phyloP scores from a whole-genome alignment of 2,888 invertebrate species.

The Drosophila multiciliata region DNA sequence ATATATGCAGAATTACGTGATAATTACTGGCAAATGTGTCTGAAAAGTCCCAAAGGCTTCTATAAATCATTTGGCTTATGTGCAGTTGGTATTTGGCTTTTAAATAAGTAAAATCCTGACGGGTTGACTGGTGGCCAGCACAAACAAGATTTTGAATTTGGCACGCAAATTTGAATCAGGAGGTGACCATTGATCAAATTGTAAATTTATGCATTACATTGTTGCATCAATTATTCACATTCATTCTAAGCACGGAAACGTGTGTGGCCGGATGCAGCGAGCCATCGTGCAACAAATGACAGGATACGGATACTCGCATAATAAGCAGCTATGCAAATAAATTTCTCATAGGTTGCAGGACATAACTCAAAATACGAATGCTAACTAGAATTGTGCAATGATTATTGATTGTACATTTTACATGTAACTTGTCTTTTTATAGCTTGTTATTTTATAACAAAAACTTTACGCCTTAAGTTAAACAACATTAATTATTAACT shows the following conservation, averaged over 20 bases:
- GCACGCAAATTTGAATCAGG: not conserved
- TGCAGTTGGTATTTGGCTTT: not conserved
- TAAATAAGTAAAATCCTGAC: not conserved
- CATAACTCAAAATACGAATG: not conserved
- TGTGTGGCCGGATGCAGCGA: conserved; percentile 45
- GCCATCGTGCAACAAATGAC: conserved; percentile 36
- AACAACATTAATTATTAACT: conserved; percentile 38
- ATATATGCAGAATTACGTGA: not conserved
- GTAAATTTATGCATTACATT: conserved; percentile 34
- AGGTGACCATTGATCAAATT: conserved; percentile 10
- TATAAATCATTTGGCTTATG: not conserved
- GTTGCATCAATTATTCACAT: conserved; percentile 42
- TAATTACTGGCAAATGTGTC: conserved; percentile 3
- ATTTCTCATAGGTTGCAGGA: not conserved
- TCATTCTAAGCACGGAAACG: conserved; percentile 37
- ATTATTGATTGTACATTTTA: not conserved
- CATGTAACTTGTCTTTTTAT: not conserved
- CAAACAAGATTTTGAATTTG: not conserved
- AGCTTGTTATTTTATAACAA: not conserved
- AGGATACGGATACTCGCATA: conserved; percentile 26
- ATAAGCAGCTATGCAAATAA: not conserved
- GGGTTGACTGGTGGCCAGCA: not conserved
- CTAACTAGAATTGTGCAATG: not conserved
- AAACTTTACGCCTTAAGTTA: conserved; percentile 6
- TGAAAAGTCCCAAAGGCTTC: not conserved